A percentile compares a stretch with the other conserved stretches of the same genome.
Evolutionary conservation across 2,888 invertebrate genomes (phyloP).

Genomic region (Epistrophe grossulariae): DNA sequence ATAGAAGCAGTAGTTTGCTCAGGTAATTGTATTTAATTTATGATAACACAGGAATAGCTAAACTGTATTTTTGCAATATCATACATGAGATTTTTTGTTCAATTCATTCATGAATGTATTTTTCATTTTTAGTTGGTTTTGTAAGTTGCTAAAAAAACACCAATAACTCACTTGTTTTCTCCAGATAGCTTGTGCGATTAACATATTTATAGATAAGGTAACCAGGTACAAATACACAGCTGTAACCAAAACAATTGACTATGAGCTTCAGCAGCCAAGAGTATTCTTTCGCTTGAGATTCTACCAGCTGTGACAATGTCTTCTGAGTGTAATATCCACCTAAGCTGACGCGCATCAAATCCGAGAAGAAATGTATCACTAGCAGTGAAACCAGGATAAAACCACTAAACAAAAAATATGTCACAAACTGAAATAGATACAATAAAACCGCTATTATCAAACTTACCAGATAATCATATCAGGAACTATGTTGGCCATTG

Average conservation of each 20-base stretch:
- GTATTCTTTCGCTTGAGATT: conserved; percentile 85
- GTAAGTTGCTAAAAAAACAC: no score
- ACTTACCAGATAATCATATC: conserved; percentile 83
- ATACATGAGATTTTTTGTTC: no score
- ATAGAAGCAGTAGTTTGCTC: no score
- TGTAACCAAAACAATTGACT: conserved; percentile 94
- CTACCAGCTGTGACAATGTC: conserved; percentile 83
- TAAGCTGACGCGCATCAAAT: conserved; percentile 82
- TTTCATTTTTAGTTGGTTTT: no score
- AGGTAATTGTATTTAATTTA: no score
- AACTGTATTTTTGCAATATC: no score
- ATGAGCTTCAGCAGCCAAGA: conserved; percentile 91
- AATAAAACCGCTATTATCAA: background rate
- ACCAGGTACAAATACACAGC: conserved; percentile 94
- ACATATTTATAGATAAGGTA: conserved; percentile 93
- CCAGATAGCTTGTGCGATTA: conserved; percentile 90
- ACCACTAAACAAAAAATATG: conserved; percentile 38
- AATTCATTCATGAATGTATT: no score
- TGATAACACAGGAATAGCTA: no score
- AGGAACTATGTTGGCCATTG: conserved; percentile 83
- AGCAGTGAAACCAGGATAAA: conserved; percentile 78
- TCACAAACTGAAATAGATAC: background rate
- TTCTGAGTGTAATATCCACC: conserved; percentile 80
- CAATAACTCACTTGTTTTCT: conserved; percentile 87
- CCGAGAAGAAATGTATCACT: conserved; percentile 82